phyloP scores from a whole-genome alignment of 2,113 vertebrate species.

The Pagrus major region DNA sequence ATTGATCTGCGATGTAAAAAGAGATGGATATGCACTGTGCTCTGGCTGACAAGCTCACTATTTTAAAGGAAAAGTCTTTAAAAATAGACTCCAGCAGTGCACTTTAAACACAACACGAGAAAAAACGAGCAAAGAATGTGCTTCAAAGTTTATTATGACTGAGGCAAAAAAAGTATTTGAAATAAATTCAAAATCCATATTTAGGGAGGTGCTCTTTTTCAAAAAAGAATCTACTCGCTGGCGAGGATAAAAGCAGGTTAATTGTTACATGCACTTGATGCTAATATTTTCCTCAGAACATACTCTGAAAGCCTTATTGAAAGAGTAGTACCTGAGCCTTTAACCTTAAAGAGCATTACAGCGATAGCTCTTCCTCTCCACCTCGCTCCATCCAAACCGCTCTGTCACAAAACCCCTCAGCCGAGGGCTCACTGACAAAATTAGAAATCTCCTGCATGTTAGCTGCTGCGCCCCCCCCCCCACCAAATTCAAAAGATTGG shows the following conservation, averaged over 20 bases:
- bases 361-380: conserved; percentile 22
- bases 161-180: neutral
- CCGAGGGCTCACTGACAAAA: conserved; percentile 62
- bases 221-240: neutral
- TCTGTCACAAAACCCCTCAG: conserved; percentile 54
- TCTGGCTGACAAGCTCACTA: conserved; percentile 37
- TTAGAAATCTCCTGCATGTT: conserved; percentile 74
- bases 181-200: neutral
- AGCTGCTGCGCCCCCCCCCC: conserved; percentile 17
- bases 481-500: conserved; percentile 69
- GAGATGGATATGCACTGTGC: conserved; percentile 35
- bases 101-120: conserved; percentile 20
- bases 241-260: conserved; percentile 33
- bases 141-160: conserved; percentile 18
- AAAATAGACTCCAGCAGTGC: conserved; percentile 40
- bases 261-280: conserved; percentile 29
- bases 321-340: conserved; percentile 29
- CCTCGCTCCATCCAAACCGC: conserved; percentile 12
- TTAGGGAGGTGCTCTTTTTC: neutral
- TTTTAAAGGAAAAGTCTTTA: conserved; percentile 15
- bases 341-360: conserved; percentile 50
- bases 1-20: conserved; percentile 52
- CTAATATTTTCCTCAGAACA: conserved; percentile 32
- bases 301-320: conserved; percentile 31
- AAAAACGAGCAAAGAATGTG: neutral